Conservation (phyloP, 2,797 vertebrate genomes). For the Antrozous pallidus region DNA sequence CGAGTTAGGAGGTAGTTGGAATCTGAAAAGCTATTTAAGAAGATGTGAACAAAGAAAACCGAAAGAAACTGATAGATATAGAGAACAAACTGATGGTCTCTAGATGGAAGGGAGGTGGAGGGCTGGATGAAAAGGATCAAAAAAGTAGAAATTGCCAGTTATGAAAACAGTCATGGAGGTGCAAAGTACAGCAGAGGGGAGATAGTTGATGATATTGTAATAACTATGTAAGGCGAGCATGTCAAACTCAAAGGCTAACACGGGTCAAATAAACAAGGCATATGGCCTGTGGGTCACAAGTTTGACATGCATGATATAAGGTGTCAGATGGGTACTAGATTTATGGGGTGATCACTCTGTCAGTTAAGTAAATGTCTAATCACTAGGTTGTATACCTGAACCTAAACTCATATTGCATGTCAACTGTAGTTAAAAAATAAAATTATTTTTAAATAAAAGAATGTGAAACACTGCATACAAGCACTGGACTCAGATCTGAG, state of each 20-base stretch:
- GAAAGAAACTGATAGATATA: neutral
- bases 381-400: neutral
- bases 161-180: neutral
- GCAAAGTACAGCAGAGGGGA: no score
- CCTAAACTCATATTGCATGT: neutral
- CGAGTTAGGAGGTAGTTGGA: neutral
- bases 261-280: no score
- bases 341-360: neutral
- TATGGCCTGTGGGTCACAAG: accelerated
- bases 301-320: no score
- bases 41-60: neutral
- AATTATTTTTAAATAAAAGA: neutral
- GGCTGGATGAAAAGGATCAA: neutral
- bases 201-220: neutral
- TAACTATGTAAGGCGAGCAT: no score
- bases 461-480: neutral
- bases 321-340: neutral
- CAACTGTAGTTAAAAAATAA: neutral
- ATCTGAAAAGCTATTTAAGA: neutral
- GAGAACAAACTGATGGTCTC: neutral
- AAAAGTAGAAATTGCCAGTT: neutral
- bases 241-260: no score
- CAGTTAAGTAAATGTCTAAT: neutral
- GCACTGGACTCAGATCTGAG: neutral
- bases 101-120: neutral